phyloP scores from a whole-genome alignment of 2,888 invertebrate genomes.

The Platycnemis pennipes region DNA sequence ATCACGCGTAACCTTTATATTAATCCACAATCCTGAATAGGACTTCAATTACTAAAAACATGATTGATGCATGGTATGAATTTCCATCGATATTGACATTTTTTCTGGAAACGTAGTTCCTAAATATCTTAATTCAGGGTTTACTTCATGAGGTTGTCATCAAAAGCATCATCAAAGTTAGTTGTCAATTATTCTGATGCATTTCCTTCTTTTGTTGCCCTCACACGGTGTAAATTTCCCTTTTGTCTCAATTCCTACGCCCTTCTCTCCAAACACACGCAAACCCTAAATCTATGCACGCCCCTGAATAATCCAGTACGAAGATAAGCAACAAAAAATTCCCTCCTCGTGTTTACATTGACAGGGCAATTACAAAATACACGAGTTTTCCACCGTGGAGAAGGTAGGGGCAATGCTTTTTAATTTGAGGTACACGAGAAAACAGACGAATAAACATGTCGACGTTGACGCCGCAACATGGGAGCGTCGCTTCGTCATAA shows the following conservation, averaged over 20 bases:
- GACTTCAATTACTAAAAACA: no score
- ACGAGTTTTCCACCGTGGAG: neutral
- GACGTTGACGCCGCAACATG: constrained; percentile 34
- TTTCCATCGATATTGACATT: no score
- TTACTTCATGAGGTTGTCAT: no score
- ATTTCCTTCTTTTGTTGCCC: no score
- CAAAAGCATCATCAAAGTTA: no score
- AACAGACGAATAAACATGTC: constrained; percentile 41
- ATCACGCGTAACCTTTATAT: no score
- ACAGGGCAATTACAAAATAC: constrained; percentile 35
- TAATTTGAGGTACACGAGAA: constrained; percentile 31
- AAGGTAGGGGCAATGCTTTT: neutral
- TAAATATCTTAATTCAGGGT: no score
- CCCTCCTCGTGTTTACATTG: constrained; percentile 20
- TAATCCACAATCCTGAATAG: no score
- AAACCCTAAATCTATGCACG: constrained; percentile 13
- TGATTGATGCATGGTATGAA: no score
- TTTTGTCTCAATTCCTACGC: neutral
- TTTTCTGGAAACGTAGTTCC: no score
- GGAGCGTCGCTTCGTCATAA: constrained; percentile 38
- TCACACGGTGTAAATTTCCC: neutral
- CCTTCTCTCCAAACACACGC: neutral
- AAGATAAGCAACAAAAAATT: neutral
- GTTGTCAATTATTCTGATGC: no score
- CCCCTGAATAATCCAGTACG: constrained; percentile 5